A percentile compares a stretch with the other conserved stretches of the same genome.
phyloP scores from a whole-genome alignment of 2,797 vertebrate genomes.

The Sebastes kiyomatsui region DNA sequence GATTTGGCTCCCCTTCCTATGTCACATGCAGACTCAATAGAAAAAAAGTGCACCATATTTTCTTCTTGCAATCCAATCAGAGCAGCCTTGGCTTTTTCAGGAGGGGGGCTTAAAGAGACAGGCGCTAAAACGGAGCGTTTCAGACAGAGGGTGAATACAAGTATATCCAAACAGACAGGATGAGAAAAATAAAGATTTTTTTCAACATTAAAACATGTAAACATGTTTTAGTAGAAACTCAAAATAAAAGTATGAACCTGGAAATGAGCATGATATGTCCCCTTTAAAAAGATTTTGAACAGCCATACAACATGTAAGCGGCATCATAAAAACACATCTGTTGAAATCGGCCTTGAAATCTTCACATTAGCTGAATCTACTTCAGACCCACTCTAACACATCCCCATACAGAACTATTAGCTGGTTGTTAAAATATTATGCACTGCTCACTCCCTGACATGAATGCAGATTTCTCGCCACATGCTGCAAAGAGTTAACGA shows the following conservation, averaged over 20 bases:
- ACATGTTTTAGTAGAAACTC: neutral
- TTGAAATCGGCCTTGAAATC: slow-evolving; percentile 14
- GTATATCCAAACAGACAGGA: neutral
- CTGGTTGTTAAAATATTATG: slow-evolving; percentile 53
- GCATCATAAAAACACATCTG: neutral
- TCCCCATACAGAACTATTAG: slow-evolving; percentile 41
- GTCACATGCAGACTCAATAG: neutral
- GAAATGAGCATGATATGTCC: neutral
- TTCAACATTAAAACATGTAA: neutral
- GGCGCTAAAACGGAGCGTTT: neutral
- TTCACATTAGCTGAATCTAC: neutral
- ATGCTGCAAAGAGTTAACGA: slow-evolving; percentile 77
- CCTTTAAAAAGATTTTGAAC: neutral
- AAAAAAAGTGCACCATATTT: neutral
- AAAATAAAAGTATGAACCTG: neutral
- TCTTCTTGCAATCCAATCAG: neutral
- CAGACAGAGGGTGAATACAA: neutral
- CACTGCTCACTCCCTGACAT: slow-evolving; percentile 48
- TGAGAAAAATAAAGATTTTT: neutral
- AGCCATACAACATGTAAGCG: neutral
- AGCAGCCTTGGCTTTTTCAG: neutral
- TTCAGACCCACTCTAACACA: neutral
- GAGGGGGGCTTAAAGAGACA: neutral
- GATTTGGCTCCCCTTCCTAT: neutral
- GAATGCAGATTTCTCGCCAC: slow-evolving; percentile 64